A percentile compares a stretch with the other conserved stretches of the same genome.
Conservation (phyloP, 2,113 vertebrate species). For the Tapirus terrestris region DNA sequence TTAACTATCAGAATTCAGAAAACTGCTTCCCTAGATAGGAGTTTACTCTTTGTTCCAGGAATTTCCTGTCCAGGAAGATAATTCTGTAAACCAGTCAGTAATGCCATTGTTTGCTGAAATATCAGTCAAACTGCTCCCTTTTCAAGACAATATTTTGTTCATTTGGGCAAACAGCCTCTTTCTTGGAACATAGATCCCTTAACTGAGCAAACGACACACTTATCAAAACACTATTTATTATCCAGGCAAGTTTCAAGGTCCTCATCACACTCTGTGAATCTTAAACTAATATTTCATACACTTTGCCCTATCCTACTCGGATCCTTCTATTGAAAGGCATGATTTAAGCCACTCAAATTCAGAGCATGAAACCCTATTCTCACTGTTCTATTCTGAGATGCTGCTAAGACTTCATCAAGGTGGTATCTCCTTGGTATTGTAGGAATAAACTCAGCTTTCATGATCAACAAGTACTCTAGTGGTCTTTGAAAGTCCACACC, state of each 20-base stretch:
- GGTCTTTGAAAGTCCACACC: background rate
- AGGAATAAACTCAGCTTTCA: background rate
- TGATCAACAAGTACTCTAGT: background rate
- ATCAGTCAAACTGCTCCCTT: background rate
- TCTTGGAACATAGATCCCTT: background rate
- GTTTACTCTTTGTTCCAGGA: background rate
- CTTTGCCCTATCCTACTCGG: background rate
- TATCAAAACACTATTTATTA: background rate
- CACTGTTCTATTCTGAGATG: background rate
- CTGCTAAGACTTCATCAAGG: fast-evolving
- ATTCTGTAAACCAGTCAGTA: background rate
- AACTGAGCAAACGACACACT: background rate
- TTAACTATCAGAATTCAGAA: background rate
- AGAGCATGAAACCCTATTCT: fast-evolving
- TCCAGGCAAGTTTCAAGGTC: background rate
- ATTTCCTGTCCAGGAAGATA: background rate
- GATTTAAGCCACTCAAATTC: background rate
- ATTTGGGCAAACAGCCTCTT: background rate
- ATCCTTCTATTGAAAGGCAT: background rate
- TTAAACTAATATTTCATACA: background rate
- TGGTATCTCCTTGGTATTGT: background rate
- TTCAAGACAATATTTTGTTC: background rate
- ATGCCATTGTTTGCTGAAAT: background rate
- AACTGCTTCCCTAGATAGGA: fast-evolving
- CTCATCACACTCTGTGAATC: background rate